Evolutionary conservation across 2,113 vertebrate genomes (phyloP).

Genomic region (Oryzias celebensis): DNA sequence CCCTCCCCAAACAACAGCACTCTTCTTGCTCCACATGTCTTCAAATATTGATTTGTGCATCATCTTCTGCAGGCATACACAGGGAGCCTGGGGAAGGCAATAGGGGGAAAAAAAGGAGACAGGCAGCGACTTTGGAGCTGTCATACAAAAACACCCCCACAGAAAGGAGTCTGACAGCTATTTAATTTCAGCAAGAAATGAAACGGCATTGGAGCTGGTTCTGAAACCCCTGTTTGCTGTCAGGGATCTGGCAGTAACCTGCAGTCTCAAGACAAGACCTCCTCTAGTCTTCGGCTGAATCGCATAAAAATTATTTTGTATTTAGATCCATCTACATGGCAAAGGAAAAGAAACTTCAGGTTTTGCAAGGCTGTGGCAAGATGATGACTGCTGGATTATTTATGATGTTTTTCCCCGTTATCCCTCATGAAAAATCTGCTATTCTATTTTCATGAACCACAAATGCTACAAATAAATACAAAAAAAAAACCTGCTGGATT

Average conservation of each 20-base stretch:
- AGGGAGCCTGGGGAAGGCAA: constrained; percentile 23
- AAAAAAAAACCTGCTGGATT: background rate
- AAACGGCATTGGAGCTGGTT: constrained; percentile 43
- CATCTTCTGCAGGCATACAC: constrained; percentile 29
- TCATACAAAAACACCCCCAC: constrained; percentile 25
- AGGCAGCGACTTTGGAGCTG: constrained; percentile 5
- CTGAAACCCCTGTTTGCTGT: constrained; percentile 52
- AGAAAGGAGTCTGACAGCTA: constrained; percentile 39
- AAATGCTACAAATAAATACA: constrained; percentile 5
- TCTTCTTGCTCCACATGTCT: constrained; percentile 64
- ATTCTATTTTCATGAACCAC: constrained; percentile 45
- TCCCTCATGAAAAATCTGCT: constrained; percentile 42
- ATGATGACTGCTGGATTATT: constrained; percentile 59
- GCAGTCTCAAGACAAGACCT: constrained; percentile 51
- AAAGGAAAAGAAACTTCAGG: constrained; percentile 30
- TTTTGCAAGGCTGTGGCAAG: constrained; percentile 48
- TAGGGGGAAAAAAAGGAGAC: constrained; percentile 11
- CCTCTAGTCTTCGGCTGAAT: constrained; percentile 57
- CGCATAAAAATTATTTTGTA: constrained; percentile 61
- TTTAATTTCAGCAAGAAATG: constrained; percentile 48
- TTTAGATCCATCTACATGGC: constrained; percentile 39
- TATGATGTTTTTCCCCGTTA: constrained; percentile 56
- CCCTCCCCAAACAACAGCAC: constrained; percentile 38
- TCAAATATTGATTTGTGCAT: constrained; percentile 65
- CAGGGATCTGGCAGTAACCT: constrained; percentile 54